A percentile compares a stretch with the other conserved stretches of the same genome.
Evolutionary conservation across 2,797 vertebrate species (phyloP).

Genomic region (Sphenopsis melanotis): DNA sequence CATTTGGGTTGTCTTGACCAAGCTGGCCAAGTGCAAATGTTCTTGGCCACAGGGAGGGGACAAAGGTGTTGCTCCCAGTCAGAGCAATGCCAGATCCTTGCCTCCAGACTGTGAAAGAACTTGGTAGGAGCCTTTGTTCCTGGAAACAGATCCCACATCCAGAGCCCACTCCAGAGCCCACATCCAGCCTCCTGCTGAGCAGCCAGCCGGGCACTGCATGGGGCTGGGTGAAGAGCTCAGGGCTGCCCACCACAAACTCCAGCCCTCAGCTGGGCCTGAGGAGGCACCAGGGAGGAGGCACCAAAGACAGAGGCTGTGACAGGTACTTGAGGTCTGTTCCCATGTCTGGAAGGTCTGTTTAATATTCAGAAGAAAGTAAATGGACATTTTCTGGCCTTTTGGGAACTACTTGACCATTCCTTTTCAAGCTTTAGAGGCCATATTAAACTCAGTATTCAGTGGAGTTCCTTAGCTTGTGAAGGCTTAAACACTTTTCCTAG

Average conservation of each 20-base stretch:
- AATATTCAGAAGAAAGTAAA: neutral
- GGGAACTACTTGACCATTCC: neutral
- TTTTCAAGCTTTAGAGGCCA: neutral
- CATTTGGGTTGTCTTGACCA: rapidly evolving
- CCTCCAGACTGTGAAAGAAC: neutral
- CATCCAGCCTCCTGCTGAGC: neutral
- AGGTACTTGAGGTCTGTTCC: neutral
- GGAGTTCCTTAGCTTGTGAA: neutral
- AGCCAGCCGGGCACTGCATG: rapidly evolving
- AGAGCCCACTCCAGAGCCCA: rapidly evolving
- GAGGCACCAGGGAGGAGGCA: neutral
- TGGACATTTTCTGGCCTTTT: neutral
- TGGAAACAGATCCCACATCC: neutral
- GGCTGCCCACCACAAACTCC: neutral
- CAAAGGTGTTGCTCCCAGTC: rapidly evolving
- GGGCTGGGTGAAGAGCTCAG: neutral
- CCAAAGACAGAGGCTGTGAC: neutral
- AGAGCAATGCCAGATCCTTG: neutral
- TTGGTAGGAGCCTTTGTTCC: neutral
- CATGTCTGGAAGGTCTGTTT: neutral
- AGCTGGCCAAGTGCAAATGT: neutral
- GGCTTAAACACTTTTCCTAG: neutral
- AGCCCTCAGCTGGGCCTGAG: neutral
- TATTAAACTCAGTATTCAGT: neutral
- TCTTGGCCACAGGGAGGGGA: neutral